phyloP scores from a whole-genome alignment of 2,113 vertebrate genomes.

The Coptodon rendalli region DNA sequence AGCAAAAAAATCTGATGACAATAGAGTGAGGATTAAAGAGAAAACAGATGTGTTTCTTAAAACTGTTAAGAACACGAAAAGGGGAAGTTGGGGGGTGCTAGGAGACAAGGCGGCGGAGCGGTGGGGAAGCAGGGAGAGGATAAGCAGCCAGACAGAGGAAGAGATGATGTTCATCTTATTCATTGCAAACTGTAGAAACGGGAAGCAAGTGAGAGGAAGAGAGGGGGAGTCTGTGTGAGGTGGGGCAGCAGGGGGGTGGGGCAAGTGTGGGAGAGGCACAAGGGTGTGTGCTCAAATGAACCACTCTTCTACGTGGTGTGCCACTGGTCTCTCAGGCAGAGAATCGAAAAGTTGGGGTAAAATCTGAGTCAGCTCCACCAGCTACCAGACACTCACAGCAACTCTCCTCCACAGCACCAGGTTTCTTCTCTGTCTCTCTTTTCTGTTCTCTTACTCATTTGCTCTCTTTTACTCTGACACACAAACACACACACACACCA shows the following conservation, averaged over 20 bases:
- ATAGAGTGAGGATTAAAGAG: slow-evolving; percentile 46
- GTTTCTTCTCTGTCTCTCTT: background rate
- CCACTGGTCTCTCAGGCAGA: slow-evolving; percentile 42
- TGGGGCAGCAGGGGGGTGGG: slow-evolving; percentile 37
- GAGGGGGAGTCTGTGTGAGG: slow-evolving; percentile 10
- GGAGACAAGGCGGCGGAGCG: background rate
- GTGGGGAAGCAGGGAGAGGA: background rate
- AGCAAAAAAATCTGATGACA: slow-evolving; percentile 31
- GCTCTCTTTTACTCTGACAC: background rate
- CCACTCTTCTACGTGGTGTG: slow-evolving; percentile 41
- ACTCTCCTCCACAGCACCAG: slow-evolving; percentile 34
- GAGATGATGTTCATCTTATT: slow-evolving; percentile 31
- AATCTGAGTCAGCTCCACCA: slow-evolving; percentile 56
- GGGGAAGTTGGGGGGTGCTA: background rate
- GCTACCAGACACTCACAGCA: slow-evolving; percentile 38
- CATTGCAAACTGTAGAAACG: slow-evolving; percentile 13
- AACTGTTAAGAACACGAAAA: slow-evolving; percentile 34
- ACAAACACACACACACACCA: slow-evolving; percentile 1
- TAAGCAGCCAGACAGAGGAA: slow-evolving; percentile 17
- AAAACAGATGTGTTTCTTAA: slow-evolving; percentile 65
- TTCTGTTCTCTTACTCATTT: background rate
- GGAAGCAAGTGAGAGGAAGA: slow-evolving; percentile 14
- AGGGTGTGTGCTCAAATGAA: slow-evolving; percentile 65
- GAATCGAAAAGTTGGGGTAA: slow-evolving; percentile 69
- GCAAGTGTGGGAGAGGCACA: slow-evolving; percentile 59